Base-by-base conservation (phyloP, 2,888 invertebrate species). In the Punctoribates punctum region DNA sequence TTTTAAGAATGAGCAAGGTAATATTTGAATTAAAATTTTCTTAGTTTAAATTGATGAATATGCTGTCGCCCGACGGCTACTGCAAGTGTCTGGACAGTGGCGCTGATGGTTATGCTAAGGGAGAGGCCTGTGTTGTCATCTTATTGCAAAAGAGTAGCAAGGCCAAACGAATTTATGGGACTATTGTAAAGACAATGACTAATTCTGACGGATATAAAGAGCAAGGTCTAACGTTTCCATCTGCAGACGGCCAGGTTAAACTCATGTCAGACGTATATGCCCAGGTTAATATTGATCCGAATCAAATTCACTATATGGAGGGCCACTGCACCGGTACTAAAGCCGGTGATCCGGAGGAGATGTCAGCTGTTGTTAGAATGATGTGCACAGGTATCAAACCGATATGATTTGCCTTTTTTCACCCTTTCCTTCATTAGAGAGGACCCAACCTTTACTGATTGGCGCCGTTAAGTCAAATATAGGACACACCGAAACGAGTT, bases 401-500 rank as follows among this genome's bases (percentile, higher is more conserved):
- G 34, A 34, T 8, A 48, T 48, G n/a, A 5, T 8, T 48, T 8
- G 34, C 34, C 8, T 6, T 34, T 34, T 34, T 34, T 34, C 34
- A 34, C n/a, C n/a, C n/a, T n/a, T n/a, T n/a, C n/a, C n/a, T n/a
- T 34, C 11, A 42, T 20, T 90, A 83, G 90, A 89, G 79, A 83
- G 78, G 42, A 75, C 48, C 23, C 29, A 79, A 77, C 94, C 96
- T 8, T 87, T 99, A 67, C 85, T 96, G 62, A 89, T 98, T 81
- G 98, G 98, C n/a, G 96, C 97, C 0, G 93, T 96, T 0, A 98
- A 98, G 84, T 96, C 96, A 29, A 98, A 97, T 85, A 96, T 98
- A 95, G 98, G 98, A 0, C 98, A 99, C 84, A 91, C 96, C 4
- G 98, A 99, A 85, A 93, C 70, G 6, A 27, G 73, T 13, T 73